A percentile compares a stretch with the other conserved stretches of the same genome.
Evolutionary conservation across 2,797 vertebrate species (phyloP).

Genomic region (Mormyrus proboscirostris): DNA sequence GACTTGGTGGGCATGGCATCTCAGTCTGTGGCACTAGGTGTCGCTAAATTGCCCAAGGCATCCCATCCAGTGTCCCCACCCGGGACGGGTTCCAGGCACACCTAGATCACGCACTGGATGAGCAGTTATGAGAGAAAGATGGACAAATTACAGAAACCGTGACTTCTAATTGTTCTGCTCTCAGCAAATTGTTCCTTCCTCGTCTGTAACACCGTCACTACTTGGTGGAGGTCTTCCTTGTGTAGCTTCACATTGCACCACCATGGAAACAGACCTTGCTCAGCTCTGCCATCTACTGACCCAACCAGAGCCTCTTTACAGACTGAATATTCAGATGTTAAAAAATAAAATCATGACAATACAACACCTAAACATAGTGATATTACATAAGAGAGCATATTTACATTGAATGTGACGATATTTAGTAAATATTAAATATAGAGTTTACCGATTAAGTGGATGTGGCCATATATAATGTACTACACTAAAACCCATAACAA

Average conservation of each 20-base stretch:
- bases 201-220: background rate
- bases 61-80: background rate
- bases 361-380: background rate
- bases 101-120: background rate
- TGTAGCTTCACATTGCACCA: background rate
- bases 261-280: background rate
- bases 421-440: background rate
- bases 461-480: background rate
- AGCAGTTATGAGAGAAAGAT: background rate
- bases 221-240: background rate
- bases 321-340: background rate
- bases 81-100: background rate
- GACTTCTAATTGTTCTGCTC: background rate
- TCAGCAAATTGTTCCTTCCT: background rate
- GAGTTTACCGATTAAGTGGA: background rate
- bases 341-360: background rate
- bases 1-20: background rate
- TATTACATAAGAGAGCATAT: background rate
- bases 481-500: background rate
- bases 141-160: background rate
- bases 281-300: conserved; percentile 29
- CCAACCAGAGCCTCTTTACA: background rate
- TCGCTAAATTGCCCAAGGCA: background rate
- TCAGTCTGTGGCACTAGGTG: background rate
- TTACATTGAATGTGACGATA: background rate